These are phyloP conservation scores for Manis crassicaudata DNA, from an alignment of 2,797 vertebrate species.

Conservation along the genomic window DNA sequence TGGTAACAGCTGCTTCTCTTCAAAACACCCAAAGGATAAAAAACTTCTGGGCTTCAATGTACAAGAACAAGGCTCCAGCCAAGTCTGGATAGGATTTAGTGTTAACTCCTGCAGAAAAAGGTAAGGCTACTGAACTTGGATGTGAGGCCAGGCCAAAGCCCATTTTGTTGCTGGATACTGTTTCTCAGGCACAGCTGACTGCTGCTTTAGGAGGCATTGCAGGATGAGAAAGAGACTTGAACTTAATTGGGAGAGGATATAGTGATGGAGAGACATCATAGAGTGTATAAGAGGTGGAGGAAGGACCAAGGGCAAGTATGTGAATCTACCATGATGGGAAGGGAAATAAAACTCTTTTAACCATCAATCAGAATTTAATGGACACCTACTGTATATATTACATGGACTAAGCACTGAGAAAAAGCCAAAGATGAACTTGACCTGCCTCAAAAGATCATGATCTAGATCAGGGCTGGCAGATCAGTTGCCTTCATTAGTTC, in stretches of 20 bases:
- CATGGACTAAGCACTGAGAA: not conserved
- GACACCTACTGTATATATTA: not conserved
- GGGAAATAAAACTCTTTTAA: not conserved
- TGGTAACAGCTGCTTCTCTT: conserved; percentile 48
- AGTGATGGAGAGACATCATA: not conserved
- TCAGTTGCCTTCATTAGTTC: not conserved
- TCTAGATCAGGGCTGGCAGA: not conserved
- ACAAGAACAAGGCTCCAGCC: not conserved
- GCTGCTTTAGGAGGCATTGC: not conserved
- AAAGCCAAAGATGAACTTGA: not conserved
- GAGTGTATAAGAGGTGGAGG: not conserved
- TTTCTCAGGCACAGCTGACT: not conserved
- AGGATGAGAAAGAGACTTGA: not conserved
- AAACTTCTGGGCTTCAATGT: not conserved
- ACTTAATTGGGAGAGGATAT: conserved; percentile 3
- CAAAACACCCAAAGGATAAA: conserved; percentile 58
- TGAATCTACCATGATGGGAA: not conserved
- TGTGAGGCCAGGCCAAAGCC: not conserved
- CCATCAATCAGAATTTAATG: not conserved
- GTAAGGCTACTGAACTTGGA: not conserved
- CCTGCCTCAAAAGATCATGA: not conserved
- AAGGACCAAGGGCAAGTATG: not conserved
- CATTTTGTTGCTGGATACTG: not conserved
- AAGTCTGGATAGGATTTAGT: not conserved
- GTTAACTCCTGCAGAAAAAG: not conserved